These are phyloP conservation scores for Illadopsis cleaveri DNA, from an alignment of 2,113 vertebrate species.

Conservation along the genomic window DNA sequence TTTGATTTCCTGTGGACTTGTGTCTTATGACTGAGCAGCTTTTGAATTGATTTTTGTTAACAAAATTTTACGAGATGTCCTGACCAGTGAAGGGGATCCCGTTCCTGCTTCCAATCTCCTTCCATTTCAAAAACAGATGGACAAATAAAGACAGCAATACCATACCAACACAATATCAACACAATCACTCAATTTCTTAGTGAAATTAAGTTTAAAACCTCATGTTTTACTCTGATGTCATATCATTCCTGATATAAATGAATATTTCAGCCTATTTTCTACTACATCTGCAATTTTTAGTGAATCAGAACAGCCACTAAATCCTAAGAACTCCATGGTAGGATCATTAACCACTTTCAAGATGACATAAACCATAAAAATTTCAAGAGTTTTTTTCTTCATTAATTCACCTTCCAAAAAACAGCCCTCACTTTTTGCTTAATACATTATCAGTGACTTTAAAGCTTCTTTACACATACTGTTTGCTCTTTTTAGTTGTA, in stretches of 20 bases:
- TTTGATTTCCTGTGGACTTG: neutral
- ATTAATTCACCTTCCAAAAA: neutral
- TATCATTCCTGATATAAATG: neutral
- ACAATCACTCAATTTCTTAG: neutral
- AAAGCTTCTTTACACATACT: neutral
- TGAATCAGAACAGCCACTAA: neutral
- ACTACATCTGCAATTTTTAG: neutral
- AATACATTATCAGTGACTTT: neutral
- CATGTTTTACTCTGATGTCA: neutral
- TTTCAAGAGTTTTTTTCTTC: neutral
- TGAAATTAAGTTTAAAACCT: neutral
- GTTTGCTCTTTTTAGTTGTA: neutral
- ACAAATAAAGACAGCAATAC: neutral
- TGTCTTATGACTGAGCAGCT: neutral
- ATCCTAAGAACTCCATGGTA: neutral
- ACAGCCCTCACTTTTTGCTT: neutral
- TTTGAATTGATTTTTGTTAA: neutral
- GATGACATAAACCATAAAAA: neutral
- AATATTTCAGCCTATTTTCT: neutral
- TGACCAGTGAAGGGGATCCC: neutral
- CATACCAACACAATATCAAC: neutral
- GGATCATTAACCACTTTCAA: neutral
- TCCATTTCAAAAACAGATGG: neutral
- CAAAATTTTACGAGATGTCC: neutral
- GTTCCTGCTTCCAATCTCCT: neutral